Evolutionary conservation across 2,888 invertebrate genomes (phyloP), one percentile per base, ranked within the genome.

Genomic region (Tenthredo notha): DNA sequence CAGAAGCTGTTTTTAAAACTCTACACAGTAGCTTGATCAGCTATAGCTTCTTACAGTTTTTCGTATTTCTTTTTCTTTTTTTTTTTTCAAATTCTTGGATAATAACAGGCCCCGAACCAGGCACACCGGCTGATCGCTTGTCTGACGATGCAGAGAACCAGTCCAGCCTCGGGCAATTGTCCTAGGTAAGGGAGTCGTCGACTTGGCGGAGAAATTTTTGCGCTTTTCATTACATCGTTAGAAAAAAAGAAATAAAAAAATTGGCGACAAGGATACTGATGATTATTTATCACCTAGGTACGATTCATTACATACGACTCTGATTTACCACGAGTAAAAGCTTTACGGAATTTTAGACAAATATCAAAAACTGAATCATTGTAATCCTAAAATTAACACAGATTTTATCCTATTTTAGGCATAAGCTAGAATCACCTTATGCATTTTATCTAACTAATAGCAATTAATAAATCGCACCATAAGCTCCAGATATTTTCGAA

Each of bases 151-250:
- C n/a, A 87, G 90, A 89, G 88, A 90, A 90, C 90, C 90, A 87
- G 90, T 88, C 88, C 88, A 89, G 89, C 92, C 89, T 84, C 85
- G 74, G 90, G 91, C 91, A 89, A 90, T 92, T 92, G 91, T 91
- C 92, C 88, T 90, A 92, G 92, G 92, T 92, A 91, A 91, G 91
- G 88, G 88, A 89, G 89, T 90, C 89, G 90, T 88, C 88, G 89
- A 0, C 6, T 33, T 33, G 54, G 37, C n/a, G 54, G 37, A 9
- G 47, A 47, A 6, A 75, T 75, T 43, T 75, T 75, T 15, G 43
- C 25, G 21, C 18, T 75, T 40, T 2, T 37, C 40, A 40, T 9
- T 33, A 33, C 12, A 2, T 10, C 75, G 75, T 21, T 43, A 43
- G 75, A 29, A n/a, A 75, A 12, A 61, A 25, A 33, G 15, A 15